Conservation (phyloP, 2,113 vertebrate genomes). For the Lanius collurio region DNA sequence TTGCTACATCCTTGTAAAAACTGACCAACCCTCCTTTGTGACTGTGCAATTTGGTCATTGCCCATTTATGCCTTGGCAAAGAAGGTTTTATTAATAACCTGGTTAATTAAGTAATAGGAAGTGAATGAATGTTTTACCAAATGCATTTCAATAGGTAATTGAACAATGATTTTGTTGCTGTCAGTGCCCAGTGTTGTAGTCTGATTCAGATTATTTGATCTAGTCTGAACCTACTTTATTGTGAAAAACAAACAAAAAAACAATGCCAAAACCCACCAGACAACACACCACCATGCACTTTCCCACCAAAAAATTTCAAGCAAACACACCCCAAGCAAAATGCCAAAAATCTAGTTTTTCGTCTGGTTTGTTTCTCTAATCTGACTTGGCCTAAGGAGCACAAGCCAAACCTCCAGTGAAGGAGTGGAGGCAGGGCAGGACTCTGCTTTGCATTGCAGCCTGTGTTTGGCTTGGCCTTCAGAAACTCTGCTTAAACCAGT, state of each 20-base stretch:
- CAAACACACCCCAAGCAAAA: not conserved
- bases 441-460: not conserved
- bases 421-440: not conserved
- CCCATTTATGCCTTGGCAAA: not conserved
- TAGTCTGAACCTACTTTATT: not conserved
- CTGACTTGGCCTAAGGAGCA: not conserved
- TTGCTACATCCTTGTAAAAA: not conserved
- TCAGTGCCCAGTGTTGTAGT: not conserved
- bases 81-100: not conserved
- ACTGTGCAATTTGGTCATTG: not conserved
- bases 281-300: too few relatives aligned
- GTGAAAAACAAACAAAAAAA: not conserved
- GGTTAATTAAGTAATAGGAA: not conserved
- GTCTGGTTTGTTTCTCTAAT: not conserved
- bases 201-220: not conserved
- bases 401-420: not conserved
- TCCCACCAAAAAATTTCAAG: not conserved
- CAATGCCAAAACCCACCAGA: not conserved
- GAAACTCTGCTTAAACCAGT: not conserved
- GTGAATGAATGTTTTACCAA: not conserved
- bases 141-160: not conserved
- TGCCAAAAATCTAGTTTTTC: not conserved
- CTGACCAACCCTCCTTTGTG: not conserved
- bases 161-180: not conserved
- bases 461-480: not conserved